Base-by-base conservation (phyloP, 2,888 invertebrate species). In the Lithosia quadra region DNA sequence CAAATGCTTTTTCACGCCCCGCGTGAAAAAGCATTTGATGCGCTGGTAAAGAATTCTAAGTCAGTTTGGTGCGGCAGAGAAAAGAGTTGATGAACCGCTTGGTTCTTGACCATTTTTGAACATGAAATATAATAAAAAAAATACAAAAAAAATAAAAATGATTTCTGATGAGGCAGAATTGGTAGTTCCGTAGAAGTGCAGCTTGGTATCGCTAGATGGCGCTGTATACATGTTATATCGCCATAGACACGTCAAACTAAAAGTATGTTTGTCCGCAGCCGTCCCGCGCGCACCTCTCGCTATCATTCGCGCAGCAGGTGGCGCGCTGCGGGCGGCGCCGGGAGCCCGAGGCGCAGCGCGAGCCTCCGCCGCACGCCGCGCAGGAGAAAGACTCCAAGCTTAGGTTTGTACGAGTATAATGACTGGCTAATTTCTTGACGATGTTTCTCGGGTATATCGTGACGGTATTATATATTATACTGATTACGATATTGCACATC, bases 221-320 rank as follows among this genome's bases (percentile, higher is more conserved):
- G 55, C 4, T 22, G 18, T n/a, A n/a, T n/a, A n/a, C n/a, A n/a
- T n/a, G n/a, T n/a, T n/a, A n/a, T n/a, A n/a, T n/a, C n/a, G 11
- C 7, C 9, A 1, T 2, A 21, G 1, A 13, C n/a, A 21, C n/a
- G 18, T 11, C 11, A 9, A 21, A 22, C 55, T 22, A 22, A 55
- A 10, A 8, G n/a, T 21, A 9, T 10, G n/a, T 11, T 0, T 18
- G 11, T 53, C 8, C 9, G 11, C 87, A 93, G 92, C 73, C 90
- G n/a, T 90, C 82, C 77, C 88, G 91, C 15, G 83, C 91, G 56
- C 88, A 91, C 80, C 94, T 96, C 73, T 97, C 97, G 18, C 95
- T 99, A 85, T 98, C 98, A 63, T 99, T 99, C 92, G 98, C 98
- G 3, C 98, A 99, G 91, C 98, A 99, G 94, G 95, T 99, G 65